Evolutionary conservation across 2,888 invertebrate species (phyloP).

Genomic region (Temnothorax unifasciatus): DNA sequence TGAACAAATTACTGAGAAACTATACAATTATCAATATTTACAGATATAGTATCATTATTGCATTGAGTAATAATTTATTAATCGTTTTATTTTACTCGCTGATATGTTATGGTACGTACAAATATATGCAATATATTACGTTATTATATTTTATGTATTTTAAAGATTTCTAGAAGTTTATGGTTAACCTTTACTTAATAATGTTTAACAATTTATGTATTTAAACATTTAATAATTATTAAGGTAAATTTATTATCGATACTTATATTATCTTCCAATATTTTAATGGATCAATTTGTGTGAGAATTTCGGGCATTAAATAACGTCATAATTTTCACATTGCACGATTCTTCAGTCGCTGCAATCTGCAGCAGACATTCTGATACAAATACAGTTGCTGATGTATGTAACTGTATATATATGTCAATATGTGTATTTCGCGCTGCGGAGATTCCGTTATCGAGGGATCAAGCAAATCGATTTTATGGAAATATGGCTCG

Average conservation of each 20-base stretch:
- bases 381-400: not conserved
- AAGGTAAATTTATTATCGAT: not conserved
- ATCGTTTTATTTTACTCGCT: not conserved
- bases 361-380: not conserved
- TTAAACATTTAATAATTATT: not conserved
- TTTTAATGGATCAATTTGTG: not conserved
- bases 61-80: not conserved
- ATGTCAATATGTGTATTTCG: not conserved
- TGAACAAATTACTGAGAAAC: not conserved
- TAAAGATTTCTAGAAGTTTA: not conserved
- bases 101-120: not conserved
- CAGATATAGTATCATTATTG: not conserved
- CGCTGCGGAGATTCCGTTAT: conserved; percentile 2
- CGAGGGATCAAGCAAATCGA: conserved; percentile 31
- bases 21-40: not conserved
- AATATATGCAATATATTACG: not conserved
- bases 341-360: not conserved
- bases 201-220: not conserved
- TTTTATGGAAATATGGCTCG: conserved; percentile 39
- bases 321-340: not conserved
- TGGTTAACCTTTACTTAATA: not conserved
- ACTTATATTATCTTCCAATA: not conserved
- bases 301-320: not conserved
- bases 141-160: not conserved
- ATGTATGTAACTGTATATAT: not conserved